Conservation (phyloP, 2,113 vertebrate genomes). For the Cyprinodon tularosa region DNA sequence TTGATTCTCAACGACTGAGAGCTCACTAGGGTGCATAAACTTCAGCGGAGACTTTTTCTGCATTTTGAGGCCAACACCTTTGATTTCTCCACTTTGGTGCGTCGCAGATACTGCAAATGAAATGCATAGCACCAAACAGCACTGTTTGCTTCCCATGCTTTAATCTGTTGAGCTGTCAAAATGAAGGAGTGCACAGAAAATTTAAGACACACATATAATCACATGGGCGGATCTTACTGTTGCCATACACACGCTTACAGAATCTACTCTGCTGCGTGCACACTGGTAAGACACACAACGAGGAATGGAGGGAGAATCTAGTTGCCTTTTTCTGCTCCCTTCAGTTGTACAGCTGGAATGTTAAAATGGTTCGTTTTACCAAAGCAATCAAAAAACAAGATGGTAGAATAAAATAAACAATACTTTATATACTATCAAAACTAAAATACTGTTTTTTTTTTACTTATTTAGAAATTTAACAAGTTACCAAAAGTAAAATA, state of each 20-base stretch:
- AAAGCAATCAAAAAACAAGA: neutral
- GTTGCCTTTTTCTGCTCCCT: constrained; percentile 31
- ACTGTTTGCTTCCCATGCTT: constrained; percentile 35
- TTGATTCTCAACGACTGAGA: neutral
- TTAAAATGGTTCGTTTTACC: constrained; percentile 35
- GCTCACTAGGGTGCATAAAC: neutral
- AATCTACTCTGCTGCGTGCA: constrained; percentile 6
- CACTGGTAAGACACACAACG: constrained; percentile 32
- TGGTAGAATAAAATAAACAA: neutral
- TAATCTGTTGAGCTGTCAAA: constrained; percentile 64
- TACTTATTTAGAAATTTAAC: no score
- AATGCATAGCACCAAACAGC: constrained; percentile 53
- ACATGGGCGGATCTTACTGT: constrained; percentile 22
- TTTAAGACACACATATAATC: constrained; percentile 22
- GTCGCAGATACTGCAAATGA: constrained; percentile 15
- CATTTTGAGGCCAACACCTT: constrained; percentile 20
- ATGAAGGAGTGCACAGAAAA: constrained; percentile 18
- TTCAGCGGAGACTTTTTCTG: neutral
- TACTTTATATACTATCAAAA: neutral
- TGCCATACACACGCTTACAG: constrained; percentile 8
- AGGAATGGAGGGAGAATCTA: constrained; percentile 11
- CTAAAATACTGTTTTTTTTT: no score
- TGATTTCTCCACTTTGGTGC: constrained; percentile 19
- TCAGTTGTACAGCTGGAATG: constrained; percentile 41
- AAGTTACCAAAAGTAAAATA: no score